Percentiles rank a stretch among this genome's conserved stretches.
Conservation (phyloP, 2,888 invertebrate species). For the Choreutis nemorana region DNA sequence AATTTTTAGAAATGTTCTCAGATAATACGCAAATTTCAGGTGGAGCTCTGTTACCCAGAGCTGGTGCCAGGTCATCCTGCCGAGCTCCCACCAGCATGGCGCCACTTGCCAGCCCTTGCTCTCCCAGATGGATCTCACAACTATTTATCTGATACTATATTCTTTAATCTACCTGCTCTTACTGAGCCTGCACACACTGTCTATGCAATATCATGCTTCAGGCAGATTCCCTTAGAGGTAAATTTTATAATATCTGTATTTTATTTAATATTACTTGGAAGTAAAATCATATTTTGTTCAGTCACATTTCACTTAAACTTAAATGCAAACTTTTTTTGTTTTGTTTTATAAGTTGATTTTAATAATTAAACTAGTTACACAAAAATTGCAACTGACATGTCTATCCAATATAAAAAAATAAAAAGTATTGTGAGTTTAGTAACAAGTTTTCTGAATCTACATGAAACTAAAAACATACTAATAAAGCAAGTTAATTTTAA, state of each 20-base stretch:
- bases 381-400: no score
- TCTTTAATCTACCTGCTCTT: constrained; percentile 92
- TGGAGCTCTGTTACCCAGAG: constrained; percentile 93
- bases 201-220: constrained; percentile 96
- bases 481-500: no score
- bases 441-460: no score
- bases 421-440: no score
- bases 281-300: not conserved
- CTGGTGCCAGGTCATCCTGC: constrained; percentile 77
- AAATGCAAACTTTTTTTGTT: no score
- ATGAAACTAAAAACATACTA: no score
- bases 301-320: no score
- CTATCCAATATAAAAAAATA: no score
- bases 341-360: no score
- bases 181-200: constrained; percentile 85
- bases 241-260: constrained; percentile 3
- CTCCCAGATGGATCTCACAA: constrained; percentile 99
- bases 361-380: no score
- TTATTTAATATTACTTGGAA: no score
- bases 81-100: constrained; percentile 92
- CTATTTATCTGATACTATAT: constrained; percentile 93
- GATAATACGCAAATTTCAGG: constrained; percentile 64
- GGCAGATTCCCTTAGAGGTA: constrained; percentile 95
- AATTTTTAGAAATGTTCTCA: constrained; percentile 8
- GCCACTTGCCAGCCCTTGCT: constrained; percentile 94